Conservation (phyloP, 2,113 vertebrate genomes). For the Formicarius rufipectus region DNA sequence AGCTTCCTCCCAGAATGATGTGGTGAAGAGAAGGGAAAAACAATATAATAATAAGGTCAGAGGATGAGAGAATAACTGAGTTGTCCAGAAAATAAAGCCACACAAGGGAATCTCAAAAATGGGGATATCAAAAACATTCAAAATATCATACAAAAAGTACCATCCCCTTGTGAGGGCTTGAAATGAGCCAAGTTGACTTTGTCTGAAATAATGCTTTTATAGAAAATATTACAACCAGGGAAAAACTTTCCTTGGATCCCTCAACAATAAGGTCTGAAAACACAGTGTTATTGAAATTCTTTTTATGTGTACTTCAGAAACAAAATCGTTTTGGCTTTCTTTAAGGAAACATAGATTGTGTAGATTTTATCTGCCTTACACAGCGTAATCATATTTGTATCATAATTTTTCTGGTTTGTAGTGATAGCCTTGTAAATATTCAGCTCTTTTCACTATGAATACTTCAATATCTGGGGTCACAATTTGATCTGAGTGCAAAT, state of each 20-base stretch:
- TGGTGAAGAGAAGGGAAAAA: background rate
- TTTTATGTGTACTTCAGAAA: constrained; percentile 30
- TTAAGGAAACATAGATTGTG: constrained; percentile 1
- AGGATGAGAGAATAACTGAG: constrained; percentile 32
- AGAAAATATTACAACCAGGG: background rate
- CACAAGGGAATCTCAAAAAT: constrained; percentile 16
- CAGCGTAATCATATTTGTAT: constrained; percentile 35
- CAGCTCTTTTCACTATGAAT: constrained; percentile 1
- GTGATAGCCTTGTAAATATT: constrained; percentile 40
- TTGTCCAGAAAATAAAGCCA: constrained; percentile 45
- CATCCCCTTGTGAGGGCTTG: constrained; percentile 35
- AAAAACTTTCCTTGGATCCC: constrained; percentile 36
- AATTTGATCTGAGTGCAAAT: constrained; percentile 38
- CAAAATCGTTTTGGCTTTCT: background rate
- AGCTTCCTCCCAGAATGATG: background rate
- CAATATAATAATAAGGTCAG: constrained; percentile 39
- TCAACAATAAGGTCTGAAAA: constrained; percentile 22
- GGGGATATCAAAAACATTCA: constrained; percentile 35
- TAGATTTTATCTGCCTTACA: constrained; percentile 49
- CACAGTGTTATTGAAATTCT: background rate
- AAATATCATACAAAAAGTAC: constrained; percentile 11
- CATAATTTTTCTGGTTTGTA: constrained; percentile 10
- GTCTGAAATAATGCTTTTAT: constrained; percentile 33
- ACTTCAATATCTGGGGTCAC: constrained; percentile 8
- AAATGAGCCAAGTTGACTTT: constrained; percentile 38